Percentiles rank a stretch among this genome's conserved stretches.
Evolutionary conservation across 2,113 vertebrate species (phyloP).

Genomic region (Hyla sarda): DNA sequence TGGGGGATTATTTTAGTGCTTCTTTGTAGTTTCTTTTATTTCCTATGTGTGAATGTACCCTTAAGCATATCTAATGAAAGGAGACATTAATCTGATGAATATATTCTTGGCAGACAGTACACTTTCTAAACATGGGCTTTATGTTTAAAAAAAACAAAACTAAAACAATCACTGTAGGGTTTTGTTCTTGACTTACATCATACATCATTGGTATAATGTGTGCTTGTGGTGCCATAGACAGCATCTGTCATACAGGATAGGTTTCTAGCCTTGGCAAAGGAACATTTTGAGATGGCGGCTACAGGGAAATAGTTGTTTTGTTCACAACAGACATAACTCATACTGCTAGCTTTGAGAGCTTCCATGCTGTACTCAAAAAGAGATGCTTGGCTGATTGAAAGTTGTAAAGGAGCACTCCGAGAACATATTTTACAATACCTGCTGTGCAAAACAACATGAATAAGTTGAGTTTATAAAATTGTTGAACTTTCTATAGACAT

Average conservation of each 20-base stretch:
- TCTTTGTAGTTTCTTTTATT: no score
- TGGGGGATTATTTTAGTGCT: no score
- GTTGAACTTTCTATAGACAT: background rate
- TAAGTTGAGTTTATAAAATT: background rate
- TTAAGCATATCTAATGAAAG: background rate
- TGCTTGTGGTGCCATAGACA: conserved; percentile 2
- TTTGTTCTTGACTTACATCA: conserved; percentile 21
- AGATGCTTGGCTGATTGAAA: conserved; percentile 17
- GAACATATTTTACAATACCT: conserved; percentile 2
- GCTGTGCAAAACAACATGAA: background rate
- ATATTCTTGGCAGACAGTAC: background rate
- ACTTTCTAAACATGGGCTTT: background rate
- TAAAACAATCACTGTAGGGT: background rate
- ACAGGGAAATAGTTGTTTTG: conserved; percentile 20
- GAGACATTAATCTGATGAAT: background rate
- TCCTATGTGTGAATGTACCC: no score
- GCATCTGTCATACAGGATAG: conserved; percentile 7
- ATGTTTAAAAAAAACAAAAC: background rate
- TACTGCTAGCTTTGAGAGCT: background rate
- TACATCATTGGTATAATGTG: background rate
- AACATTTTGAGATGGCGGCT: background rate
- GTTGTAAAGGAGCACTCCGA: background rate
- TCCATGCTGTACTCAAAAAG: background rate
- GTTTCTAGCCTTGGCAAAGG: background rate
- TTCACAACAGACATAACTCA: background rate